These are phyloP conservation scores for Pseudolaguvia tuberculata DNA, from an alignment of 2,113 vertebrate genomes.

Conservation along the genomic window DNA sequence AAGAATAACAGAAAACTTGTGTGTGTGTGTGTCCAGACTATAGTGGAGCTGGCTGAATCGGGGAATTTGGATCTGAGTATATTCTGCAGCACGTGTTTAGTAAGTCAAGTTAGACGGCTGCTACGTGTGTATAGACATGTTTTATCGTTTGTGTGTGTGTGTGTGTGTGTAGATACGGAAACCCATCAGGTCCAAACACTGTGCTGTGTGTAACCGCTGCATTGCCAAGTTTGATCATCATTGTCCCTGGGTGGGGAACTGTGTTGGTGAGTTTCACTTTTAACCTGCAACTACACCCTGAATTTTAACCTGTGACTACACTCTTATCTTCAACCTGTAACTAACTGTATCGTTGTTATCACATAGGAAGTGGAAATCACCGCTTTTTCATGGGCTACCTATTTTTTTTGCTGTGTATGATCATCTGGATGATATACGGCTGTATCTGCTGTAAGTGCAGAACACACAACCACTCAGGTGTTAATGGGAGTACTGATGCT, in stretches of 20 bases:
- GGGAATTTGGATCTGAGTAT: conserved; percentile 97
- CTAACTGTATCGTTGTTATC: not conserved
- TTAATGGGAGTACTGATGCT: not conserved
- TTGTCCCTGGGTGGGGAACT: conserved; percentile 99
- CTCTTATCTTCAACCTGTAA: not conserved
- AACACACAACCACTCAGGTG: not conserved
- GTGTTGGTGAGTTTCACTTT: conserved; percentile 82
- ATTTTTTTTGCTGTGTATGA: conserved; percentile 98
- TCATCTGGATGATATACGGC: conserved; percentile 99
- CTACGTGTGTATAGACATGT: not conserved
- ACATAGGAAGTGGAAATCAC: conserved; percentile 93
- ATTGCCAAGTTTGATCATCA: conserved; percentile 99
- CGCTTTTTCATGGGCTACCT: conserved; percentile 98
- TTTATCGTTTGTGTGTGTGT: not conserved
- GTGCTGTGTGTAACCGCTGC: conserved; percentile 95
- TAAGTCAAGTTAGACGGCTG: conserved; percentile 58
- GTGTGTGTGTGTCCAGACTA: conserved; percentile 74
- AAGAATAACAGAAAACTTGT: not conserved
- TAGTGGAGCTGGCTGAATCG: conserved; percentile 96
- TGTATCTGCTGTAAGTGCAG: conserved; percentile 90
- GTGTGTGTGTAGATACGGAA: conserved; percentile 84
- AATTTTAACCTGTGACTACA: not conserved
- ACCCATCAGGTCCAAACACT: conserved; percentile 97
- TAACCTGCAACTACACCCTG: not conserved
- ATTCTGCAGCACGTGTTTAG: conserved; percentile 99